A percentile compares a stretch with the other conserved stretches of the same genome.
Evolutionary conservation across 2,113 vertebrate species (phyloP).

Genomic region (Atrichornis clamosus): DNA sequence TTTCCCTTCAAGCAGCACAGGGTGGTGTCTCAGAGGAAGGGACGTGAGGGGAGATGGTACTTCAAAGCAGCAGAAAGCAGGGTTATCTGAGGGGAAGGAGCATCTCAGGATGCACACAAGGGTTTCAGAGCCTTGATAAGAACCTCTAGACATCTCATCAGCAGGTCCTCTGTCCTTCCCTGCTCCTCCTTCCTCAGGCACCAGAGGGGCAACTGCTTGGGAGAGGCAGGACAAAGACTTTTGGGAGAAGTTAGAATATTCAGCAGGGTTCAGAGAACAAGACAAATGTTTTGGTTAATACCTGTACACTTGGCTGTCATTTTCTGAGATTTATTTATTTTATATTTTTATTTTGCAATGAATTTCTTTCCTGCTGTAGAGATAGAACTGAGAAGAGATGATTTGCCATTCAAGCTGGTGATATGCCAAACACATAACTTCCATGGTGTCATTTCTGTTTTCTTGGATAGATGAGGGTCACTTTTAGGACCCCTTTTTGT

Average conservation of each 20-base stretch:
- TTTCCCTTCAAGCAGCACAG: background rate
- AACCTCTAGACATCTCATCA: background rate
- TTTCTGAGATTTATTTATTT: background rate
- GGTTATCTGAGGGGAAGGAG: background rate
- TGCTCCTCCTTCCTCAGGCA: background rate
- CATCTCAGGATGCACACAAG: background rate
- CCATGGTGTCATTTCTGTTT: background rate
- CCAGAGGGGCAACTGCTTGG: background rate
- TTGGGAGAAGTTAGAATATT: background rate
- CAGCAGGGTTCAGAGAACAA: background rate
- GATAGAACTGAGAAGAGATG: background rate
- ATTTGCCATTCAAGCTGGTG: background rate
- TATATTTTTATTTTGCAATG: background rate
- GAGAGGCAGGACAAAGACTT: background rate
- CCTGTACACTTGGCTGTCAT: background rate
- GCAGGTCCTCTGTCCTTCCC: background rate
- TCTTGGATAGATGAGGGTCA: background rate
- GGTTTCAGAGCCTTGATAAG: background rate
- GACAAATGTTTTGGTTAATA: background rate
- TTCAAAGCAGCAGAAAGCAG: background rate
- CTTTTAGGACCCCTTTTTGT: background rate
- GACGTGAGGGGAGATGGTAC: background rate
- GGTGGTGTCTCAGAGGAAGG: background rate
- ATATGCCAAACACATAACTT: background rate
- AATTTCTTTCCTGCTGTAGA: background rate